Evolutionary conservation across 2,888 invertebrate species (phyloP), one percentile per base, ranked within the genome.

Genomic region (Cephus spinipes): DNA sequence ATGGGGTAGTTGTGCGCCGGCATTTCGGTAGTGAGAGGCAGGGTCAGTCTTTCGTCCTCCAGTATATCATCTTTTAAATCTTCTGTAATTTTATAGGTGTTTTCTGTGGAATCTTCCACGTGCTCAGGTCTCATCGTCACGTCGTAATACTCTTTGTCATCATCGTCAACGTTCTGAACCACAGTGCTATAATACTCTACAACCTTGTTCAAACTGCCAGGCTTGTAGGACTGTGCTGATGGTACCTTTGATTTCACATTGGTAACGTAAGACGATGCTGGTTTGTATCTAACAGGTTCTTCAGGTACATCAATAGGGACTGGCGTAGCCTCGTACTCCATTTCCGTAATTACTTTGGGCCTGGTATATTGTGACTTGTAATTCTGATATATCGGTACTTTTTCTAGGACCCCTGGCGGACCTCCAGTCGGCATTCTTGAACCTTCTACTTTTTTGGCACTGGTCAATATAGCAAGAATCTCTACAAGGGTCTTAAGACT

Each of bases 401-500:
- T 31, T 23, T 32, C 12, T 6, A 34, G 55, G 34, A 77, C 33
- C 68, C 78, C 80, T 1, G 79, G 83, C 12, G n/a, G 81, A 12
- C 76, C 69, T 30, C 55, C 15, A 55, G 33, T 34, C 34, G 23
- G 73, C 33, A 73, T 12, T 55, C 87, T 89, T 82, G 87, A 93
- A 82, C 86, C 85, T 83, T 90, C 92, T 4, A 82, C 90, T 83
- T 81, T 92, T 90, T 85, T 92, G 90, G 81, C 93, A 89, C 82
- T 93, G 92, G 84, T 96, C 74, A 97, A 92, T 79, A 95, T 94
- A 86, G 94, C 95, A 75, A 97, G 91, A 79, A 96, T 96, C 88
- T 95, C 95, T 23, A 96, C 93, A 79, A 97, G 92, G 0, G 96
- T 96, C 88, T 94, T 94, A 81, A 97, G 95, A 74, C 96, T 96